Base-by-base conservation (phyloP, 2,113 vertebrate genomes). In the Mixornis gularis region DNA sequence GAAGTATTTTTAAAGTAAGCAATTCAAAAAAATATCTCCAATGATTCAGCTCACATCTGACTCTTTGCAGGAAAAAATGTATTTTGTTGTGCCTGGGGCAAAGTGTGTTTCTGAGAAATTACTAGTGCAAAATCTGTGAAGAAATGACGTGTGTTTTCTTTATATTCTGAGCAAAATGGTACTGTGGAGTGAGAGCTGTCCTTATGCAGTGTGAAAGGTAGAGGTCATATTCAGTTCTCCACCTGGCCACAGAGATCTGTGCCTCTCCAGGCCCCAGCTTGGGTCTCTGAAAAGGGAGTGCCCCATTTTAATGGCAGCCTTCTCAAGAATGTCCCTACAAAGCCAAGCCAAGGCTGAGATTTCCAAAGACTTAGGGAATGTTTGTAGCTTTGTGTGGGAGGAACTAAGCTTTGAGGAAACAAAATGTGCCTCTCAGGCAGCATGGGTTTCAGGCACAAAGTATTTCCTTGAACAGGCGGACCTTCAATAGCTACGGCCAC, bases 371-470 rank as follows among this genome's bases (percentile, higher is more conserved):
- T 73, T 73, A 16, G 43, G 36, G 79, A 90, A 52, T 7, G 10
- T 62, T n/a, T 69, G 43, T 69, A 95, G 79, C 68, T 59, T 55
- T 73, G 82, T 65, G 92, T 93, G 85, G 79, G 87, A 1, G 69
- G 71, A 63, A 43, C 68, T 90, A 85, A 83, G 55, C 68, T 93
- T 82, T 88, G 70, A 94, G 87, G 92, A 91, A 94, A 78, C 53
- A 51, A 55, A 85, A 68, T 62, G 48, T 81, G 74, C 92, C 90
- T 91, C 82, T 92, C 81, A 77, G 92, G 87, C 79, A 82, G 92
- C 55, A 15, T 26, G 30, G 55, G 71, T 95, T 92, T 92, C 51
- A 26, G 63, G 66, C 58, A 34, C 22, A 34, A 62, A 56, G 41
- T 73, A 41, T 77, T 89, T 90, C 83, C 92, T 87, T 87, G 71